Evolutionary conservation across 2,888 invertebrate genomes (phyloP).

Genomic region (Teleogryllus oceanicus): DNA sequence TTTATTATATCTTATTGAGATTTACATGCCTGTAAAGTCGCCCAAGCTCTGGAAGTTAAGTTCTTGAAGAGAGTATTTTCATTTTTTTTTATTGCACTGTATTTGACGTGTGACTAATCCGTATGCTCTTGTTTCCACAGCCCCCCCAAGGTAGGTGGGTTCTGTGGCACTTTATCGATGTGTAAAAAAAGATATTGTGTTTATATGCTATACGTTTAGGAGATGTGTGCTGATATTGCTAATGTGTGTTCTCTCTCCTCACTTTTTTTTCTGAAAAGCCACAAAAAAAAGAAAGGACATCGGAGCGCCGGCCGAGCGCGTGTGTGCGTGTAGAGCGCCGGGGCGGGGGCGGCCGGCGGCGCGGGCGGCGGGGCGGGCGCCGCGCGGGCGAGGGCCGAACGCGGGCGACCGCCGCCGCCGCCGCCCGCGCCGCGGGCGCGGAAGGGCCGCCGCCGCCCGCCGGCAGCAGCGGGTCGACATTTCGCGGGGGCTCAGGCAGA

Average conservation of each 20-base stretch:
- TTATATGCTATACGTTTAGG: background rate
- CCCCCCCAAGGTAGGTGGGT: background rate
- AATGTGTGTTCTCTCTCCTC: background rate
- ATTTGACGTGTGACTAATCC: background rate
- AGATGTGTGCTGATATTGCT: background rate
- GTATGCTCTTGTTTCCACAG: background rate
- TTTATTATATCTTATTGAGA: background rate
- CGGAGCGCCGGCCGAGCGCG: background rate
- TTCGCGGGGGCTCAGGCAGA: background rate
- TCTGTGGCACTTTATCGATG: background rate
- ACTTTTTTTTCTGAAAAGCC: background rate
- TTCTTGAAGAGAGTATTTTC: conserved; percentile 18
- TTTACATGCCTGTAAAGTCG: background rate
- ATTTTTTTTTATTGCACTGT: background rate
- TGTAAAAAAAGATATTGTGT: background rate
- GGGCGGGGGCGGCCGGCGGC: background rate
- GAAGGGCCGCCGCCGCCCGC: background rate
- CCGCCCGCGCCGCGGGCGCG: background rate
- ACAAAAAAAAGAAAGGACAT: background rate
- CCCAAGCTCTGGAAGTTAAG: conserved; percentile 18
- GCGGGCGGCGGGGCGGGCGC: background rate
- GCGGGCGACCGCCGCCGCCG: background rate
- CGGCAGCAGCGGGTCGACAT: background rate
- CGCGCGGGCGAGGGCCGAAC: background rate
- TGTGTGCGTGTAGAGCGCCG: background rate